Evolutionary conservation across 2,888 invertebrate species (phyloP).

Genomic region (Acanthopleura granulata): DNA sequence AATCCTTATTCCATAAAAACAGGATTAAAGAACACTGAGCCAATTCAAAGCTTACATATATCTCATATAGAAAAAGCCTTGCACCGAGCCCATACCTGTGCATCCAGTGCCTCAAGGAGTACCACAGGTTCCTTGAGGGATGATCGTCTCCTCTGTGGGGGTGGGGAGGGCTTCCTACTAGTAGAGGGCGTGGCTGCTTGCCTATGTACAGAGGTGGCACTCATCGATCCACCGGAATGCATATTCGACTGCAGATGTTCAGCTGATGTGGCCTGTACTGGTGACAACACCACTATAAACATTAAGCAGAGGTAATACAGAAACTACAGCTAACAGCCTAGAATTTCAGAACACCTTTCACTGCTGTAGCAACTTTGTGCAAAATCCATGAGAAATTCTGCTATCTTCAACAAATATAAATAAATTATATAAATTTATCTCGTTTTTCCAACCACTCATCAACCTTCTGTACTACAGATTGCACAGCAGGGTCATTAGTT

Average conservation of each 20-base stretch:
- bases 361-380: too few species aligned
- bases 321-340: too few species aligned
- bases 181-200: slow-evolving; percentile 19
- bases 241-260: slow-evolving; percentile 38
- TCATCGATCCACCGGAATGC: slow-evolving; percentile 20
- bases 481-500: too few species aligned
- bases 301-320: background rate
- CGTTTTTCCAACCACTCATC: too few species aligned
- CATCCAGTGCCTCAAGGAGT: slow-evolving; percentile 75
- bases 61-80: background rate
- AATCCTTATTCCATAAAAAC: too few species aligned
- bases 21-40: too few species aligned
- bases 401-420: too few species aligned
- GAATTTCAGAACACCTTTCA: too few species aligned
- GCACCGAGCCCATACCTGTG: slow-evolving; percentile 67
- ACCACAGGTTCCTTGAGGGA: slow-evolving; percentile 73
- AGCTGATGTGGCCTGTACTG: slow-evolving; percentile 58
- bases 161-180: slow-evolving; percentile 2
- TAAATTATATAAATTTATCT: too few species aligned
- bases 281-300: slow-evolving; percentile 51
- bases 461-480: too few species aligned
- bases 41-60: background rate
- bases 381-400: too few species aligned
- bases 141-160: background rate
- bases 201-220: slow-evolving; percentile 21